phyloP scores from a whole-genome alignment of 2,888 invertebrate species.

The Baccha elongata region DNA sequence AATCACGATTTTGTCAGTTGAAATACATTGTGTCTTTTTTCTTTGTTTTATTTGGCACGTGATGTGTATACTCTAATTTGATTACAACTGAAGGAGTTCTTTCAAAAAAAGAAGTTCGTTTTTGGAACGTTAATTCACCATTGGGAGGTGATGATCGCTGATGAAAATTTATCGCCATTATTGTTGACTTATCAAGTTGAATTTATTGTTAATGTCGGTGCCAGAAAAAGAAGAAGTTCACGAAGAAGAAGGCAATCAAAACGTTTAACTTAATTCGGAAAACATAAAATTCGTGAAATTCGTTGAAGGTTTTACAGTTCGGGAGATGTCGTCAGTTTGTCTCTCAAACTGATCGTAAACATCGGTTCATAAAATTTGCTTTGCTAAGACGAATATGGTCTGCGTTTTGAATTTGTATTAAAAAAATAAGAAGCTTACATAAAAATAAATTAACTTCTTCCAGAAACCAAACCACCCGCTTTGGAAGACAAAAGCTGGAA shows the following conservation, averaged over 20 bases:
- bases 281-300: slow-evolving; percentile 58
- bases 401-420: neutral
- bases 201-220: slow-evolving; percentile 2
- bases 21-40: slow-evolving; percentile 1
- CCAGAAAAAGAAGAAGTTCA: slow-evolving; percentile 33
- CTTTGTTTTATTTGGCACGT: slow-evolving; percentile 44
- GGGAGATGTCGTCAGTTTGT: neutral
- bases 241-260: slow-evolving; percentile 35
- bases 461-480: slow-evolving; percentile 10
- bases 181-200: slow-evolving; percentile 35
- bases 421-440: neutral
- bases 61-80: slow-evolving; percentile 64
- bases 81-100: slow-evolving; percentile 39
- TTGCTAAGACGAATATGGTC: too few relatives aligned
- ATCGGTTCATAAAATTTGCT: too few relatives aligned
- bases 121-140: neutral
- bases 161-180: slow-evolving; percentile 46
- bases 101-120: slow-evolving; percentile 14
- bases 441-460: neutral
- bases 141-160: slow-evolving; percentile 27
- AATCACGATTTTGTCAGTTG: slow-evolving; percentile 60
- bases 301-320: neutral
- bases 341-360: slow-evolving; percentile 19
- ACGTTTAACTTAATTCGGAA: slow-evolving; percentile 41
- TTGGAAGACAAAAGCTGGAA: neutral